phyloP scores from a whole-genome alignment of 2,888 invertebrate genomes.

The Himalopsyche kuldschensis region DNA sequence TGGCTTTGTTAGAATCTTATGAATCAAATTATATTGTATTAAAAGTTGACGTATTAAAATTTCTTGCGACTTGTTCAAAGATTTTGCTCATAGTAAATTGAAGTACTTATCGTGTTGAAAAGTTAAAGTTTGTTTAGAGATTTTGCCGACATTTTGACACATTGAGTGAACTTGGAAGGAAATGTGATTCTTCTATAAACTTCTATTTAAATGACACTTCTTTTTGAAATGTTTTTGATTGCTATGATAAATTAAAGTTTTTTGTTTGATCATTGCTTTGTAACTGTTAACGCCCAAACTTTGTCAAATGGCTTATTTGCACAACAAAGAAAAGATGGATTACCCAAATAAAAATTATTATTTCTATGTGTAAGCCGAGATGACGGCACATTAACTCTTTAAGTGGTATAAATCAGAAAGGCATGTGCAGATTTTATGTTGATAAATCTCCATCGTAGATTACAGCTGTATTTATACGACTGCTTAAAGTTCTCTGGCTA shows the following conservation, averaged over 20 bases:
- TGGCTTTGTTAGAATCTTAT: not conserved
- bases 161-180: not conserved
- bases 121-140: not conserved
- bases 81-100: not conserved
- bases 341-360: too few relatives aligned
- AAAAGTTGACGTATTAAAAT: not conserved
- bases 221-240: not conserved
- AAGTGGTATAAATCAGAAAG: too few relatives aligned
- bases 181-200: not conserved
- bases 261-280: not conserved
- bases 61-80: not conserved
- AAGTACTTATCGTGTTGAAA: not conserved
- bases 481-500: too few relatives aligned
- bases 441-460: too few relatives aligned
- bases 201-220: not conserved
- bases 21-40: not conserved
- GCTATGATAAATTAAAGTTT: not conserved
- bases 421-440: too few relatives aligned
- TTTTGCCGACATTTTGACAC: not conserved
- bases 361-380: too few relatives aligned
- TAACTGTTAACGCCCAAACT: not conserved
- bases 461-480: too few relatives aligned
- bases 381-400: too few relatives aligned
- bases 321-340: too few relatives aligned
- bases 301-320: not conserved